These are phyloP conservation scores for Trachelus tabidus DNA, from an alignment of 2,888 invertebrate species.

Conservation along the genomic window DNA sequence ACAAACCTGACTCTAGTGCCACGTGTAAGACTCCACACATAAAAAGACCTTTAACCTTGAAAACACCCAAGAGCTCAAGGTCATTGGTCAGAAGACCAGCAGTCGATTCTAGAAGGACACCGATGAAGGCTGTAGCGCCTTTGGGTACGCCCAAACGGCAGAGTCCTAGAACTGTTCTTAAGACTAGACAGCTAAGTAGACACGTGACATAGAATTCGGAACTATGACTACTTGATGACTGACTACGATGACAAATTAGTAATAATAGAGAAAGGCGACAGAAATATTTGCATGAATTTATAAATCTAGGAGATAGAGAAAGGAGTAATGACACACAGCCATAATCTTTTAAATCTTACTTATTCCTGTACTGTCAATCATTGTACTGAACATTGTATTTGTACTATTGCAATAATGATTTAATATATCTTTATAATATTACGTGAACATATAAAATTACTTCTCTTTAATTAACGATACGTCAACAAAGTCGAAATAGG, in stretches of 20 bases:
- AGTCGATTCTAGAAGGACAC: constrained; percentile 70
- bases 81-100: constrained; percentile 67
- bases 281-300: not conserved
- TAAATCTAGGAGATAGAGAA: not conserved
- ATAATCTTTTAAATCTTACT: not conserved
- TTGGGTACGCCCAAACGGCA: constrained; percentile 54
- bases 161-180: constrained; percentile 53
- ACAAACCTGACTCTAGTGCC: constrained; percentile 43
- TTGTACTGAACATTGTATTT: not conserved
- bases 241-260: not conserved
- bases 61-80: constrained; percentile 70
- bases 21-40: constrained; percentile 69
- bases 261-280: not conserved
- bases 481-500: not conserved
- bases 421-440: not conserved
- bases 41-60: constrained; percentile 71
- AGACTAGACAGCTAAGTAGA: constrained; percentile 47
- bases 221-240: not conserved
- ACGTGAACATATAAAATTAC: not conserved
- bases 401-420: not conserved
- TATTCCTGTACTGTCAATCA: not conserved
- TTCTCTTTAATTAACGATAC: not conserved
- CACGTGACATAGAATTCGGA: constrained; percentile 27
- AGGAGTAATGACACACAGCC: not conserved
- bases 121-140: constrained; percentile 67